Percentiles rank a stretch among this genome's conserved stretches.
phyloP scores from a whole-genome alignment of 2,113 vertebrate species.

The Andinoacara biseriatus region DNA sequence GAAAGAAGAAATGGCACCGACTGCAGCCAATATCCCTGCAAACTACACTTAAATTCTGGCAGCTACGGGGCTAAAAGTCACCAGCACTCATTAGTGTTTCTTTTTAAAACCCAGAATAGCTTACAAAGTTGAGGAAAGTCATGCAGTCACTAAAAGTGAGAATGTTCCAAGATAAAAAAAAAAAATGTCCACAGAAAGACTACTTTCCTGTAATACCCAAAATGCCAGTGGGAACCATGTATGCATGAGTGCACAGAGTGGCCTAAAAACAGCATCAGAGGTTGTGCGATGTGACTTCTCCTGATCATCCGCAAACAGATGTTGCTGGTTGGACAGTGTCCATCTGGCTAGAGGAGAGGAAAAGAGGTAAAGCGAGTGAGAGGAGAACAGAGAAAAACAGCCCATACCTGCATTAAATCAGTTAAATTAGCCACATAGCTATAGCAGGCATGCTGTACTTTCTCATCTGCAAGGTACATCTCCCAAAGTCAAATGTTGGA shows the following conservation, averaged over 20 bases:
- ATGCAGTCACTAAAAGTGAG: neutral
- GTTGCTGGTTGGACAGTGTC: slow-evolving; percentile 51
- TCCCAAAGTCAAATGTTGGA: neutral
- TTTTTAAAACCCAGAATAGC: neutral
- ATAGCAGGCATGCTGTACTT: neutral
- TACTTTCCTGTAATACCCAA: slow-evolving; percentile 18
- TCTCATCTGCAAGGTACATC: neutral
- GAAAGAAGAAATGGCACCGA: neutral
- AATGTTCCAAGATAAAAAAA: neutral
- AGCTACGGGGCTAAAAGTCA: neutral
- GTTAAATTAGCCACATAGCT: neutral
- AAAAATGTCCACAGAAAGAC: slow-evolving; percentile 13
- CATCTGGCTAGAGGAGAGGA: slow-evolving; percentile 28
- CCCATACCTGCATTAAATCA: neutral
- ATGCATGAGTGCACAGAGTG: slow-evolving; percentile 54
- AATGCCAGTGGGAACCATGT: slow-evolving; percentile 18
- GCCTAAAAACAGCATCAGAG: slow-evolving; percentile 55
- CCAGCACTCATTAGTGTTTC: neutral
- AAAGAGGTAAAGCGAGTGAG: neutral
- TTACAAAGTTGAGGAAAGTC: neutral
- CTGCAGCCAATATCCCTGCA: neutral
- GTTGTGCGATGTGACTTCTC: slow-evolving; percentile 50
- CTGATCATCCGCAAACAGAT: slow-evolving; percentile 67
- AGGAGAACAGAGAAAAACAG: neutral
- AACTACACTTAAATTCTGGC: neutral